Base-by-base conservation (phyloP, 2,113 vertebrate genomes). In the Orcinus orca region DNA sequence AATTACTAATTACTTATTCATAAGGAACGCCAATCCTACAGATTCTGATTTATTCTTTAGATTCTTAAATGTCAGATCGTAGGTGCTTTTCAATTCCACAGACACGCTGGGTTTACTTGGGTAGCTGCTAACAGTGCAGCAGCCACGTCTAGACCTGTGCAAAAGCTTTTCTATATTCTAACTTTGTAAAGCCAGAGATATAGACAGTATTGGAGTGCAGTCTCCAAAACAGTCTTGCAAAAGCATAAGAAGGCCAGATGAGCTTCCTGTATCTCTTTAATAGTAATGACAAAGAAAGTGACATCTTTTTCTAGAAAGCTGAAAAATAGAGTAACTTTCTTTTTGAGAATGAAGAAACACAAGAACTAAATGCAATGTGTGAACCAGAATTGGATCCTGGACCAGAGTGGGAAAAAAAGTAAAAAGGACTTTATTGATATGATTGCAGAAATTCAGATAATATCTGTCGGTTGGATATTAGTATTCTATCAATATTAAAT, bases 1-100 rank as follows among this genome's bases (percentile, higher is more conserved):
- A 86, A 88, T 71, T 38, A 79, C 41, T 77, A 93, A 77, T 86
- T 87, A 86, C 25, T 95, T 87, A 88, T 36, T 93, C 68, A 79
- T 84, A 87, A 82, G 87, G 67, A 95, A 76, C 71, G 68, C 47
- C 93, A 91, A 67, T 80, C 21, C 2, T 88, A 65, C 77, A 87
- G 29, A 29, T 84, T 93, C 55, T 36, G 53, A n/a, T 15, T 91
- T 25, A 36, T 58, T 83, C 81, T 88, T 53, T 79, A 68, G 41
- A 65, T 71, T 80, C 33, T 58, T 88, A 80, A 89, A 92, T 53
- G 87, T 93, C 55, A 74, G 80, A 53, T 50, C 15, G 47, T 55
- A 80, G 71, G 62, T 53, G 33, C 20, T 71, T 91, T 67, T 77
- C 14, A 83, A 58, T 44, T 90, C 36, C 41, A 31, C 41, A 90